These are phyloP conservation scores for Ranitomeya imitator DNA, from an alignment of 2,113 vertebrate species.

Conservation along the genomic window DNA sequence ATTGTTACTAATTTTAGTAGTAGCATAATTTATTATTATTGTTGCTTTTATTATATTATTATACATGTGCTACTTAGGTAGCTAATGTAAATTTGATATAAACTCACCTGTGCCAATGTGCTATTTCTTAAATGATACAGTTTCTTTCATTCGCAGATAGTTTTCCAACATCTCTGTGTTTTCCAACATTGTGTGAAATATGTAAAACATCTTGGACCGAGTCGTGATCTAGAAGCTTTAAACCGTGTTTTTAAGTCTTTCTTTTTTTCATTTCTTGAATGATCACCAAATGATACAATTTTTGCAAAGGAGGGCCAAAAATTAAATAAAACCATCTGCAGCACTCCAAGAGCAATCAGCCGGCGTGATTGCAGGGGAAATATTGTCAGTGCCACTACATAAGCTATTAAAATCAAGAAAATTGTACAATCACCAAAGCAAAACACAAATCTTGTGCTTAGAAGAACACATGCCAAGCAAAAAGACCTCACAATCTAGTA, in stretches of 20 bases:
- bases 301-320: slow-evolving; percentile 13
- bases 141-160: neutral
- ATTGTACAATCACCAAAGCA: slow-evolving; percentile 50
- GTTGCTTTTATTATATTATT: neutral
- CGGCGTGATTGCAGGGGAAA: slow-evolving; percentile 39
- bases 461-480: slow-evolving; percentile 4
- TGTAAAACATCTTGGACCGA: neutral
- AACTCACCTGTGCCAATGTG: neutral
- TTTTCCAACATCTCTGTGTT: neutral
- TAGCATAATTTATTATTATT: neutral
- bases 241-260: neutral
- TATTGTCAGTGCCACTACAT: slow-evolving; percentile 40
- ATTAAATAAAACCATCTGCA: slow-evolving; percentile 49
- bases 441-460: slow-evolving; percentile 20
- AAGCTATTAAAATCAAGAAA: slow-evolving; percentile 49
- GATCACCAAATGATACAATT: slow-evolving; percentile 19
- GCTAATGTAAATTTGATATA: neutral
- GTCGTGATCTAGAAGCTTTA: neutral
- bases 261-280: slow-evolving; percentile 15
- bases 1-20: too few relatives aligned
- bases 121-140: neutral
- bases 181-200: neutral
- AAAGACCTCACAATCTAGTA: neutral
- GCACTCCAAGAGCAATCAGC: slow-evolving; percentile 41
- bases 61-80: neutral